These are phyloP conservation scores for Arrhamphus sclerolepis DNA, from an alignment of 2,797 vertebrate genomes.

Conservation along the genomic window DNA sequence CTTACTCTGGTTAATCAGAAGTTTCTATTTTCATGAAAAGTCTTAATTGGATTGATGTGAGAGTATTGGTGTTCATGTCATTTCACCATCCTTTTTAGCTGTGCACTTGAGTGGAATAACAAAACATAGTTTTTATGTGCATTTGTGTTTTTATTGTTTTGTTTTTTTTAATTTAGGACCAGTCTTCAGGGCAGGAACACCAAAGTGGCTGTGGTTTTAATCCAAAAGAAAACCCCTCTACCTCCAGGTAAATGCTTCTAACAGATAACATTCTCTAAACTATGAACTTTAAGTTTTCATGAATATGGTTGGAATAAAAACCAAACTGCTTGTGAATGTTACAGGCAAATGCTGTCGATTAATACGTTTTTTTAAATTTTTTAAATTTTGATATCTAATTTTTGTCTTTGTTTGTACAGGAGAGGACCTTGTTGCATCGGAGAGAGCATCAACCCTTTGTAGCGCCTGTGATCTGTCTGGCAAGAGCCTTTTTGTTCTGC, in stretches of 20 bases:
- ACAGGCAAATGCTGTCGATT: too few relatives aligned
- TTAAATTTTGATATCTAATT: too few relatives aligned
- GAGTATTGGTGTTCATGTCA: too few relatives aligned
- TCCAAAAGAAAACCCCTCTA: conserved; percentile 97
- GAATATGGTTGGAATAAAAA: not conserved
- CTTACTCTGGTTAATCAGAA: too few relatives aligned
- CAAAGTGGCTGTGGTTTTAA: conserved; percentile 97
- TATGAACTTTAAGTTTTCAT: not conserved
- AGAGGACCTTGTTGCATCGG: conserved; percentile 94
- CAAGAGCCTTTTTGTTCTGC: conserved; percentile 95
- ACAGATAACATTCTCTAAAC: not conserved
- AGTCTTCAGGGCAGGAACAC: conserved; percentile 97
- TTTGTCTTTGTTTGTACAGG: conserved; percentile 83
- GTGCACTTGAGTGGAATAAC: not conserved
- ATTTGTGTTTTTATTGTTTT: not conserved
- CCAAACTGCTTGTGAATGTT: not conserved
- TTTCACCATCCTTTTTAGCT: not conserved
- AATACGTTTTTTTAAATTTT: not conserved
- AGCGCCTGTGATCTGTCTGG: conserved; percentile 95
- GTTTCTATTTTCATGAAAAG: too few relatives aligned
- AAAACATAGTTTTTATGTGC: not conserved
- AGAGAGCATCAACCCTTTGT: conserved; percentile 92
- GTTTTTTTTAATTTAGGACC: conserved; percentile 78
- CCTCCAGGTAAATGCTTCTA: conserved; percentile 87
- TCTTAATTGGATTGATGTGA: too few relatives aligned